These are phyloP conservation scores for Globodera rostochiensis DNA, from an alignment of 1,140 invertebrate species.

Conservation along the genomic window DNA sequence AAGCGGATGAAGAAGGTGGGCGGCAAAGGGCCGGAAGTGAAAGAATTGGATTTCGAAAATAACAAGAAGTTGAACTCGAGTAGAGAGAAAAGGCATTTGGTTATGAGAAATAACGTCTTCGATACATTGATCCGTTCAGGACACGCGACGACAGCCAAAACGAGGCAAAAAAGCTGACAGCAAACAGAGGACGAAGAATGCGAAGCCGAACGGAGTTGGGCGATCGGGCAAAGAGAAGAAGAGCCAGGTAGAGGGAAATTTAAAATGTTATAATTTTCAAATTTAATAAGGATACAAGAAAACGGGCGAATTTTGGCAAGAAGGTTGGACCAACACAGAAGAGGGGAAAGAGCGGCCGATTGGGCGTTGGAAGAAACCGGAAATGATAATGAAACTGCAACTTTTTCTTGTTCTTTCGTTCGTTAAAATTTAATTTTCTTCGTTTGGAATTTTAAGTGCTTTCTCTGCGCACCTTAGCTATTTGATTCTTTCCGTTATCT, in stretches of 20 bases:
- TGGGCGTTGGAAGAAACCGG: background rate
- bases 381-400: background rate
- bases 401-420: background rate
- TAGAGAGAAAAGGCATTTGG: no score
- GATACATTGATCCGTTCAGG: background rate
- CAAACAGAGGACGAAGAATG: background rate
- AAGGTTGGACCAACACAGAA: background rate
- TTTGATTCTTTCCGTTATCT: background rate
- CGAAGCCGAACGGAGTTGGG: background rate
- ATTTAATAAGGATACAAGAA: background rate
- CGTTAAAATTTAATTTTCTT: background rate
- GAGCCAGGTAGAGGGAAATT: background rate
- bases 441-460: background rate
- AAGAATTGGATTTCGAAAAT: no score
- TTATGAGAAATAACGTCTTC: background rate
- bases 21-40: background rate
- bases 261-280: no score
- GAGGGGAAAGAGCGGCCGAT: background rate
- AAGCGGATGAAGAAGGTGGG: conserved; percentile 86
- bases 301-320: background rate
- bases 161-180: background rate
- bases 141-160: background rate
- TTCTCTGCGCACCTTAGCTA: background rate
- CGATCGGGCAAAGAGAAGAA: background rate
- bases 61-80: no score